Conservation (phyloP, 2,113 vertebrate species). For the Melanerpes formicivorus region DNA sequence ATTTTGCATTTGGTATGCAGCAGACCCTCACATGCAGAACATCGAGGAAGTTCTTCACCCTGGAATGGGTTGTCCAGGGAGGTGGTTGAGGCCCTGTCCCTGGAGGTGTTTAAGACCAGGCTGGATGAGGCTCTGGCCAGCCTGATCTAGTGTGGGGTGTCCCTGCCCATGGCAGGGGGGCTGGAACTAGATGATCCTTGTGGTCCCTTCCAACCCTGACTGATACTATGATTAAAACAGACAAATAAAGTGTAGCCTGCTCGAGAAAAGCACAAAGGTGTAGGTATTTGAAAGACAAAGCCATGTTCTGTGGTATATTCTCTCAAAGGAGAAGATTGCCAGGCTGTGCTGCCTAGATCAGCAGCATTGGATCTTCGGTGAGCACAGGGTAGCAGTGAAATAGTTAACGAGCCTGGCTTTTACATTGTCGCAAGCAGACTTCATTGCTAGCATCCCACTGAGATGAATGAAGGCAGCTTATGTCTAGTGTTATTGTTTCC, state of each 20-base stretch:
- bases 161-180: no score
- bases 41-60: not conserved
- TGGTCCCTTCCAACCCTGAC: no score
- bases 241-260: not conserved
- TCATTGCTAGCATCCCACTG: constrained; percentile 66
- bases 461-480: constrained; percentile 72
- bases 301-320: not conserved
- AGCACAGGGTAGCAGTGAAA: constrained; percentile 31
- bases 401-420: constrained; percentile 57
- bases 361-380: not conserved
- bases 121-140: no score
- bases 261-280: not conserved
- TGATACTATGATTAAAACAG: not conserved
- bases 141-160: no score
- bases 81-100: no score
- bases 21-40: not conserved
- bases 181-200: no score
- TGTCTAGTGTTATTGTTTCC: constrained; percentile 72
- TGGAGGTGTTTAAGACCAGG: no score
- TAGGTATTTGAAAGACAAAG: not conserved
- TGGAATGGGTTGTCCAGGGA: no score
- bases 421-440: constrained; percentile 60
- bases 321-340: constrained; percentile 2
- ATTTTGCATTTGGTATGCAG: not conserved
- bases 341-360: not conserved